phyloP scores from a whole-genome alignment of 37 sponge, comb jelly and placozoan species.

The Haliclona indistincta region DNA sequence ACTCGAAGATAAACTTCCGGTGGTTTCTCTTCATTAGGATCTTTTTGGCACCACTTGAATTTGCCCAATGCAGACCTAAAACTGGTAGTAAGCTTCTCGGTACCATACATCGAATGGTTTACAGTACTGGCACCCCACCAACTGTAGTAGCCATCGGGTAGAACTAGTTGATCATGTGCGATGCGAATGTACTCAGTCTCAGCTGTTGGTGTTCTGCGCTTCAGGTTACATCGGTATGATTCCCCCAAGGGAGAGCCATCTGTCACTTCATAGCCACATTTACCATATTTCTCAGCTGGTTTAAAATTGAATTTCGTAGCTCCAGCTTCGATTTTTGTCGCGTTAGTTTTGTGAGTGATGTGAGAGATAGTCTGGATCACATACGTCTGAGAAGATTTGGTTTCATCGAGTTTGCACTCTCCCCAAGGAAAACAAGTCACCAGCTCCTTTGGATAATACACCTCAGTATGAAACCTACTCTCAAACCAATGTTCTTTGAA shows the following conservation, averaged over 20 bases:
- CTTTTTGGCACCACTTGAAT: neutral
- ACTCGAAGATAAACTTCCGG: neutral
- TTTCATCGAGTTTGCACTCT: too few relatives aligned
- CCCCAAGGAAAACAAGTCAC: too few relatives aligned
- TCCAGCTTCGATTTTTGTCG: neutral
- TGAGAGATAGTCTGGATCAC: too few relatives aligned
- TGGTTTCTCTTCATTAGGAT: neutral
- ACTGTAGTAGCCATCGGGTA: conserved; percentile 19
- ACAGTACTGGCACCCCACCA: conserved; percentile 7
- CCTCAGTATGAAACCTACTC: too few relatives aligned
- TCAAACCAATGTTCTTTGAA: too few relatives aligned
- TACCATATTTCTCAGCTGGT: conserved; percentile 1
- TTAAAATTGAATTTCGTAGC: neutral
- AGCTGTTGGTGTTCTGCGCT: neutral
- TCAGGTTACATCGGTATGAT: neutral
- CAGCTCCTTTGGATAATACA: too few relatives aligned
- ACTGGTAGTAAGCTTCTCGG: neutral
- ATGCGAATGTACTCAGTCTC: neutral
- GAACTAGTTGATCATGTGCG: neutral
- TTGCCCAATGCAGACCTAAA: neutral
- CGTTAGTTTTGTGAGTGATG: neutral
- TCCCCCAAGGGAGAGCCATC: neutral
- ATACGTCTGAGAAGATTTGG: too few relatives aligned
- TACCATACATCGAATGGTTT: neutral
- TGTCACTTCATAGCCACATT: neutral